Evolutionary conservation across 2,888 invertebrate genomes (phyloP).

Genomic region (Stenodera caucasica): DNA sequence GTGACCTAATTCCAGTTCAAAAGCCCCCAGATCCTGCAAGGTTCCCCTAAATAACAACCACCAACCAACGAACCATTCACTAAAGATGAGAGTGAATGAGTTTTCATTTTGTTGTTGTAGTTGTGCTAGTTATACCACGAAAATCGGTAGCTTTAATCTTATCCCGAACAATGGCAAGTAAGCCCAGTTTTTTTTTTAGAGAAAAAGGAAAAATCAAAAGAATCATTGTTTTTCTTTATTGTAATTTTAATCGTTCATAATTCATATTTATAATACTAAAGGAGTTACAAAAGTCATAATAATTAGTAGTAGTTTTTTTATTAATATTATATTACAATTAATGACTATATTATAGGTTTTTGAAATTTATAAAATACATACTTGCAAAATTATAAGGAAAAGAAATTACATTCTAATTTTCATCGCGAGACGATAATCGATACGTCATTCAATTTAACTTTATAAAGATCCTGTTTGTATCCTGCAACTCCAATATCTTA

Average conservation of each 20-base stretch:
- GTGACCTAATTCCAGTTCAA: constrained; percentile 22
- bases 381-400: too few relatives aligned
- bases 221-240: too few relatives aligned
- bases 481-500: neutral
- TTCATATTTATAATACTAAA: too few relatives aligned
- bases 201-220: too few relatives aligned
- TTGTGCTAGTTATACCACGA: neutral
- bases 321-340: too few relatives aligned
- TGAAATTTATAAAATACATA: too few relatives aligned
- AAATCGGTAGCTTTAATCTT: neutral
- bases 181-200: too few relatives aligned
- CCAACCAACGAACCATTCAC: neutral
- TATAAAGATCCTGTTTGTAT: neutral
- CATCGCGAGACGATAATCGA: constrained; percentile 2
- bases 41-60: neutral
- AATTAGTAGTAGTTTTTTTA: too few relatives aligned
- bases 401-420: too few relatives aligned
- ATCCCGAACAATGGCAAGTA: neutral
- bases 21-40: constrained; percentile 17
- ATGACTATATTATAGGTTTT: too few relatives aligned
- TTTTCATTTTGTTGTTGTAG: constrained; percentile 1
- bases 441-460: constrained; percentile 17
- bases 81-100: neutral
- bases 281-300: too few relatives aligned
- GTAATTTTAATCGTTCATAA: neutral